phyloP scores from a whole-genome alignment of 2,888 invertebrate genomes.

The Xestia sexstrigata region DNA sequence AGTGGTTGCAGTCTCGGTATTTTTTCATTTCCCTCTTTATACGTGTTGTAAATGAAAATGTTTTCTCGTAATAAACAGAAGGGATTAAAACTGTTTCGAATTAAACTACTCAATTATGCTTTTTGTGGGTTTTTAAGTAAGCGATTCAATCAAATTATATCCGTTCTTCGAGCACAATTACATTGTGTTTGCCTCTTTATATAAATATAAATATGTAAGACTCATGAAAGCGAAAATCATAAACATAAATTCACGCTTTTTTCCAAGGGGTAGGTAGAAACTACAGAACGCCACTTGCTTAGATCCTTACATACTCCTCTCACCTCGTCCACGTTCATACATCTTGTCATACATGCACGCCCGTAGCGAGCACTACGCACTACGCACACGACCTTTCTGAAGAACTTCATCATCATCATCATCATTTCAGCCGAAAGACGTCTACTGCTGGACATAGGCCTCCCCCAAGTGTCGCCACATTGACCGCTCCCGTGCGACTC shows the following conservation, averaged over 20 bases:
- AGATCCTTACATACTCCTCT: background rate
- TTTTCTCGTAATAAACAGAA: background rate
- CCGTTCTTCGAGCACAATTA: background rate
- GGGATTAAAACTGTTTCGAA: background rate
- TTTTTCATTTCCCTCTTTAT: constrained; percentile 29
- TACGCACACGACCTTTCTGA: background rate
- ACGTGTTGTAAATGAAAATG: background rate
- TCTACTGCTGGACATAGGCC: no score
- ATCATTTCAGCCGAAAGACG: no score
- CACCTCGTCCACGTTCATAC: background rate
- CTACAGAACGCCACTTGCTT: background rate
- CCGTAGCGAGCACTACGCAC: background rate
- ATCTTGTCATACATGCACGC: background rate
- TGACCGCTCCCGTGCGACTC: no score
- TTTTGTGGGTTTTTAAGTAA: background rate
- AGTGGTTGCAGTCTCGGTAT: constrained; percentile 7
- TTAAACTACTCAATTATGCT: background rate
- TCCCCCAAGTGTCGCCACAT: no score
- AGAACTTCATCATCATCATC: background rate
- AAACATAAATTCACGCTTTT: background rate
- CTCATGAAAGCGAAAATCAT: background rate
- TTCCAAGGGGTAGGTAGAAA: background rate
- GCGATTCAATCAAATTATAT: background rate
- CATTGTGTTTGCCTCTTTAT: background rate
- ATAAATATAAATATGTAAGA: background rate